Evolutionary conservation across 2,888 invertebrate genomes (phyloP).

Genomic region (Noctua janthe): DNA sequence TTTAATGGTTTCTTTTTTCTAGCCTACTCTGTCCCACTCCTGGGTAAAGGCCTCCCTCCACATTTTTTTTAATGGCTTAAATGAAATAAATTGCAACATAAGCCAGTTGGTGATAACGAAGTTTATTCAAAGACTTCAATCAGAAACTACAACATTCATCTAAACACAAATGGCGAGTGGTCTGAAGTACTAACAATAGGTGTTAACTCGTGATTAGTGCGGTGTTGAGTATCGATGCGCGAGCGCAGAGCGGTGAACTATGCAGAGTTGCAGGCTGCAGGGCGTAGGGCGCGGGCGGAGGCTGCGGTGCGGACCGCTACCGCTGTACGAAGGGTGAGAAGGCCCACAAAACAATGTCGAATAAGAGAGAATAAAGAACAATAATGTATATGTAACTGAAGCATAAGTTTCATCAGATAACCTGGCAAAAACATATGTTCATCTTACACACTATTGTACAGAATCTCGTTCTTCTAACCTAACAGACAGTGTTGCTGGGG

Average conservation of each 20-base stretch:
- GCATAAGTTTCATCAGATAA: not conserved
- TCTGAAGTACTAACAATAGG: constrained; percentile 62
- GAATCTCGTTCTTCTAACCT: no score
- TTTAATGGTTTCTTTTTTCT: not conserved
- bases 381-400: not conserved
- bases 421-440: not conserved
- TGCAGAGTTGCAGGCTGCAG: constrained; percentile 69
- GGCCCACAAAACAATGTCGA: constrained; percentile 9
- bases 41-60: no score
- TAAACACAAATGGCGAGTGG: constrained; percentile 36
- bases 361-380: not conserved
- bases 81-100: not conserved
- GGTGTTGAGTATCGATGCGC: constrained; percentile 73
- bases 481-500: no score
- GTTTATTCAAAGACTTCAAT: constrained; percentile 7
- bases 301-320: constrained; percentile 54
- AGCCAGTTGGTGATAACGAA: not conserved
- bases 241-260: constrained; percentile 77
- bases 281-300: constrained; percentile 61
- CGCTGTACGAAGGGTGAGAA: constrained; percentile 47
- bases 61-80: not conserved
- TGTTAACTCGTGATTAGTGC: constrained; percentile 71
- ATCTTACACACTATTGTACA: no score
- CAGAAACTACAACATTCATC: constrained; percentile 26
- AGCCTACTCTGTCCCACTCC: no score